phyloP scores from a whole-genome alignment of 2,797 vertebrate species.

The Peromyscus nudipes region DNA sequence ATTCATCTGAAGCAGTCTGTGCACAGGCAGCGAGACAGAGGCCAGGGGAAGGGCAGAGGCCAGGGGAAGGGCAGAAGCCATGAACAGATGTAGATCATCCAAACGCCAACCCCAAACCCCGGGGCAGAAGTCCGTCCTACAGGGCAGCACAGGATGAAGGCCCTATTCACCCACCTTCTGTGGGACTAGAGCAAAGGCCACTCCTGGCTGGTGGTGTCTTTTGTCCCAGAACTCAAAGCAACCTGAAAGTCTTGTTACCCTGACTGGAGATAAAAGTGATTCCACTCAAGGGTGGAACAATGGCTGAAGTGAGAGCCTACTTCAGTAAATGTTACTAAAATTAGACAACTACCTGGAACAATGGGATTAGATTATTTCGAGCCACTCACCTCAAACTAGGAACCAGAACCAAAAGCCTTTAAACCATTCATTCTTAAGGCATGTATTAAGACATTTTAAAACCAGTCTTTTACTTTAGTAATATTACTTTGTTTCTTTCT shows the following conservation, averaged over 20 bases:
- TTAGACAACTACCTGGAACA: conserved; percentile 26
- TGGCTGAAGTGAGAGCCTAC: neutral
- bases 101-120: neutral
- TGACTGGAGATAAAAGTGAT: neutral
- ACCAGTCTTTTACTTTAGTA: neutral
- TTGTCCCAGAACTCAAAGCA: neutral
- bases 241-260: neutral
- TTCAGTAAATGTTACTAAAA: conserved; percentile 36
- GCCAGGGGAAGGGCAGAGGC: neutral
- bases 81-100: neutral
- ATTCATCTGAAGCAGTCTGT: neutral
- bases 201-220: neutral
- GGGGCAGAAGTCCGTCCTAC: neutral
- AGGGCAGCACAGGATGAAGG: neutral
- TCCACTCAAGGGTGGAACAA: neutral
- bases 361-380: conserved; percentile 39
- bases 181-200: neutral
- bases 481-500: neutral
- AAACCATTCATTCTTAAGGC: neutral
- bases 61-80: neutral
- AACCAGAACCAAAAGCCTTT: conserved; percentile 27
- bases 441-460: conserved; percentile 7
- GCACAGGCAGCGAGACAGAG: neutral
- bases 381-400: neutral
- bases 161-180: neutral